Percentiles rank a stretch among this genome's conserved stretches.
These are phyloP conservation scores for Orthosia incerta DNA, from an alignment of 2,888 invertebrate species.

Conservation along the genomic window DNA sequence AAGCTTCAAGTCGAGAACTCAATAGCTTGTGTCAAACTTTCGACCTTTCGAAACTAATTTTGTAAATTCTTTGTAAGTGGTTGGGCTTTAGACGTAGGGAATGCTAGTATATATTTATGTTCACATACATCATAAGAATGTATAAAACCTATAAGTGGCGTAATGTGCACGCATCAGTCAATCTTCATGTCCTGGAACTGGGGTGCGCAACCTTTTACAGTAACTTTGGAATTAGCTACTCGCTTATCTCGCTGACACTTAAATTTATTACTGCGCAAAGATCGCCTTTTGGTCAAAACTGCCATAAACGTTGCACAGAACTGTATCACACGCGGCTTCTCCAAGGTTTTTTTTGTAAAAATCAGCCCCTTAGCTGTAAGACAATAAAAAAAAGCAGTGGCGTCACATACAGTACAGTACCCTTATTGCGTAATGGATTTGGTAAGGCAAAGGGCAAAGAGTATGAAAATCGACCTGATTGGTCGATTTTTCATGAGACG, in stretches of 20 bases:
- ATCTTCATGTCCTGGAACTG: constrained; percentile 39
- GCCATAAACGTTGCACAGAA: neutral
- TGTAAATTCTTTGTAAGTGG: neutral
- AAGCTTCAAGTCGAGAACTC: too few relatives aligned
- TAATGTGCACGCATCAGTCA: constrained; percentile 15
- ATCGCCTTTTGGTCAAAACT: neutral
- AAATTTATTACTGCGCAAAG: too few relatives aligned
- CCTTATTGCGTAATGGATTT: too few relatives aligned
- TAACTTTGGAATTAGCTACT: neutral
- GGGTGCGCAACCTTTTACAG: neutral
- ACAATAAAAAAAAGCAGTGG: too few relatives aligned
- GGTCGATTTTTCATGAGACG: too few relatives aligned
- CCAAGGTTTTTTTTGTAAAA: neutral
- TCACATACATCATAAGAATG: constrained; percentile 18
- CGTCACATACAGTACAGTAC: too few relatives aligned
- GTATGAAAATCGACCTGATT: too few relatives aligned
- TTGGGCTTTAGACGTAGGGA: neutral
- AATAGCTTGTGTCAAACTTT: too few relatives aligned
- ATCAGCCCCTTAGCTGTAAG: too few relatives aligned
- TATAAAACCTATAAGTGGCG: constrained; percentile 11
- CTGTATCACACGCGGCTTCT: neutral
- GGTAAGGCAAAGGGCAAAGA: too few relatives aligned
- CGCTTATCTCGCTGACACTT: too few relatives aligned
- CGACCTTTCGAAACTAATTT: neutral
- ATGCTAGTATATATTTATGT: neutral